These are phyloP conservation scores for Trogon melanurus DNA, from an alignment of 2,113 vertebrate genomes.

Conservation along the genomic window DNA sequence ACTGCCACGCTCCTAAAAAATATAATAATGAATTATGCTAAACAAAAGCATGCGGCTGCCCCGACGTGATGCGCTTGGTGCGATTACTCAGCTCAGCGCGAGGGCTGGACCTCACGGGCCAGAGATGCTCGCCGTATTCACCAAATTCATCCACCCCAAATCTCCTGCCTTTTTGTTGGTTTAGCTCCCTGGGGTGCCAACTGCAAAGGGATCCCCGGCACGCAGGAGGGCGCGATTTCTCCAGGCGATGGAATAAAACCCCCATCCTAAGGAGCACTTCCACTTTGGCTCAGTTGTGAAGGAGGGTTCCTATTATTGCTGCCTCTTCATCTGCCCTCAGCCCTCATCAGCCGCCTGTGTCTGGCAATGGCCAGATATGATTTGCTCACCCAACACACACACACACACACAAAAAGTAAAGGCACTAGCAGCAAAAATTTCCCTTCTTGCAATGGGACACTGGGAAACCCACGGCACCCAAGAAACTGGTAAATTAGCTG, in stretches of 20 bases:
- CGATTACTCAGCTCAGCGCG: rapidly evolving
- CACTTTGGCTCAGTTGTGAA: neutral
- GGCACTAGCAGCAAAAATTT: constrained; percentile 3
- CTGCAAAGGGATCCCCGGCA: neutral
- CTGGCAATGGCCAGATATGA: neutral
- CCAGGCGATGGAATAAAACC: neutral
- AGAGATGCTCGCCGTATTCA: rapidly evolving
- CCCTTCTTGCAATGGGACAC: neutral
- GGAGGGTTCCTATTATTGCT: neutral
- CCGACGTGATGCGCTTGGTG: rapidly evolving
- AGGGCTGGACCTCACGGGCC: neutral
- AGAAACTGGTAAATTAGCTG: constrained; percentile 66
- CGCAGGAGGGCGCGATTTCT: rapidly evolving
- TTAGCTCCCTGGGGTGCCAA: neutral
- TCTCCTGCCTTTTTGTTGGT: neutral
- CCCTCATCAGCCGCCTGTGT: rapidly evolving
- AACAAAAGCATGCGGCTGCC: neutral
- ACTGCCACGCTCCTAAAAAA: neutral
- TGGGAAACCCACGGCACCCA: neutral
- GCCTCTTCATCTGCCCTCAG: neutral
- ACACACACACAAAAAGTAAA: neutral
- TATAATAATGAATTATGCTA: neutral
- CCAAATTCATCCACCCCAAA: neutral
- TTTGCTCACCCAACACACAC: neutral
- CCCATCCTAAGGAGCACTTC: neutral